A percentile compares a stretch with the other conserved stretches of the same genome.
These are phyloP conservation scores for Pipistrellus kuhlii DNA, from an alignment of 2,797 vertebrate genomes.

Conservation along the genomic window DNA sequence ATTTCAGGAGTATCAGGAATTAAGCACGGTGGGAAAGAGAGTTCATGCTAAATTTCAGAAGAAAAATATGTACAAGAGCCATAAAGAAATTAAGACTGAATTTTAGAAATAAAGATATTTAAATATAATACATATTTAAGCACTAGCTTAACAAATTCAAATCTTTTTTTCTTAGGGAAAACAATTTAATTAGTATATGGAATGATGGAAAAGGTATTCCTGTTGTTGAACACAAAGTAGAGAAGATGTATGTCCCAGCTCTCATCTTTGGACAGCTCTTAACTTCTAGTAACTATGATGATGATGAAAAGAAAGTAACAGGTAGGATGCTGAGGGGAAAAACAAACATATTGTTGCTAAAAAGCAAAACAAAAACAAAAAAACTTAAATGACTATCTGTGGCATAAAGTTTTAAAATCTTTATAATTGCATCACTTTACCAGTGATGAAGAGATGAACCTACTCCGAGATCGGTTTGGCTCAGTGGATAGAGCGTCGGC, in stretches of 20 bases:
- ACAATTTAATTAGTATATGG: constrained; percentile 96
- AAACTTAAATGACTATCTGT: constrained; percentile 20
- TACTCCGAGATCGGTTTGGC: not conserved
- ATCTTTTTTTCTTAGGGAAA: constrained; percentile 90
- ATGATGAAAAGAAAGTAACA: constrained; percentile 98
- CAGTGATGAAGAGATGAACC: constrained; percentile 58
- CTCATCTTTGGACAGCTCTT: constrained; percentile 99
- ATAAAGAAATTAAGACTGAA: constrained; percentile 48
- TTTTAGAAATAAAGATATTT: constrained; percentile 62
- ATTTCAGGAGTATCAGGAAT: constrained; percentile 37
- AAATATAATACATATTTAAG: constrained; percentile 44
- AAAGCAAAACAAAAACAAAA: not conserved
- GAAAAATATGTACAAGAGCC: not conserved
- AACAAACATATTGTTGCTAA: not conserved
- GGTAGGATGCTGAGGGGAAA: constrained; percentile 87
- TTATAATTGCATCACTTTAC: constrained; percentile 30
- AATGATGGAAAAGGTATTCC: constrained; percentile 99
- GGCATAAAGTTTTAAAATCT: not conserved
- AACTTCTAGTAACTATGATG: constrained; percentile 98
- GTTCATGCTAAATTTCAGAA: constrained; percentile 44
- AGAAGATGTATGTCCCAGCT: constrained; percentile 97
- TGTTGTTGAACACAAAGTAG: constrained; percentile 98
- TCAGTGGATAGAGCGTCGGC: too few species aligned
- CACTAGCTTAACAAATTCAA: constrained; percentile 5
- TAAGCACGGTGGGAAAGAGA: constrained; percentile 3